These are phyloP conservation scores for Poecilus cupreus DNA, from an alignment of 2,888 invertebrate species.

Conservation along the genomic window DNA sequence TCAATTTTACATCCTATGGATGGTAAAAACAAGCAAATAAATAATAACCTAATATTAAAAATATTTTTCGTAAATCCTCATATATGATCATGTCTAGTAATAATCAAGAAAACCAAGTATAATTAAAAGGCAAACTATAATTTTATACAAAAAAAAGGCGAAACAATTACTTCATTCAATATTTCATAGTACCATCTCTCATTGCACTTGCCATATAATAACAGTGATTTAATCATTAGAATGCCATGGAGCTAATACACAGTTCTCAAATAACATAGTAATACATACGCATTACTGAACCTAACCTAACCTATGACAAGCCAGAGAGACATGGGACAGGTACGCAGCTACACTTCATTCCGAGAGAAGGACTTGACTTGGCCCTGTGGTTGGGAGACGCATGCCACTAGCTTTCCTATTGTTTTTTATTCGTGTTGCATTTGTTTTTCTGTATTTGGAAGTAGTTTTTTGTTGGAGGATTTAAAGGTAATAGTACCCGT, in stretches of 20 bases:
- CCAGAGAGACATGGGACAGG: conserved; percentile 9
- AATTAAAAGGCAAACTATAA: too few relatives aligned
- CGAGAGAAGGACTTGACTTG: background rate
- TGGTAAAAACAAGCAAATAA: too few relatives aligned
- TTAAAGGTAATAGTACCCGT: background rate
- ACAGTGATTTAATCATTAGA: conserved; percentile 48
- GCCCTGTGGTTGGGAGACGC: background rate
- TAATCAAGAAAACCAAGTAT: too few relatives aligned
- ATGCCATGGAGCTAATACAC: conserved; percentile 27
- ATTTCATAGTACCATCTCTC: background rate
- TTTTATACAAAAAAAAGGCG: background rate
- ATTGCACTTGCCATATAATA: conserved; percentile 5
- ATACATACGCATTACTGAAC: background rate
- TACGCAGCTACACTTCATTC: background rate
- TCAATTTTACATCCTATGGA: too few relatives aligned
- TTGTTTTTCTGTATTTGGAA: background rate
- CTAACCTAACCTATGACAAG: conserved; percentile 24
- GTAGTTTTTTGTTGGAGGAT: background rate
- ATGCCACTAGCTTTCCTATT: conserved; percentile 9
- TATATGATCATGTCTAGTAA: too few relatives aligned
- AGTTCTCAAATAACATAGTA: conserved; percentile 46
- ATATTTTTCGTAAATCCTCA: too few relatives aligned
- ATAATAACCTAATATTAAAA: too few relatives aligned
- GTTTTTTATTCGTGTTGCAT: conserved; percentile 1
- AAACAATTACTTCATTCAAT: conserved; percentile 15